Evolutionary conservation across 2,113 vertebrate species (phyloP), one percentile per base, ranked within the genome.

Genomic region (Larimichthys crocea): DNA sequence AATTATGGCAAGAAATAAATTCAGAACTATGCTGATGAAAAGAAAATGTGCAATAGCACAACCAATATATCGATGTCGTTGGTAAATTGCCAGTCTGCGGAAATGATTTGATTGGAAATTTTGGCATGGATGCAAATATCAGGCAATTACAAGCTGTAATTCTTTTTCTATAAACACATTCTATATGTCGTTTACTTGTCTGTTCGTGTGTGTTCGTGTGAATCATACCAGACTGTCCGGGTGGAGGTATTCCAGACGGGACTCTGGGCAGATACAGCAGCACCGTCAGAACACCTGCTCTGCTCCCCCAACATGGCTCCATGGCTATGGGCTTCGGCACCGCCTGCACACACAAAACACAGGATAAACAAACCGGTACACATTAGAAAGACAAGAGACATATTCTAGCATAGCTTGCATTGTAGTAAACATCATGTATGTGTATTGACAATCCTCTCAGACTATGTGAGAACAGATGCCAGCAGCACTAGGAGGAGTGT

Each of bases 201-300:
- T 19, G 49, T 72, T 17, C 67, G 44, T 74, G 57, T 73, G 69
- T 83, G 3, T 82, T 7, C 59, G 44, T 73, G 35, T 56, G 62
- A 50, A 17, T 76, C 80, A 0, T 92, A 94, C 92, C 92, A 65
- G 88, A 94, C 83, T 94, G 93, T 84, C 92, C 94, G 2, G 93
- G 93, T 42, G 90, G 92, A 42, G 91, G 90, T 19, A 81, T 82
- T 60, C 91, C 90, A 65, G 91, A 93, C 3, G 88, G 72, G 78
- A 90, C 74, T 89, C 90, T 86, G 76, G 93, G 93, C 50, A 94
- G 89, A 67, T 88, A 89, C 61, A 94, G 78, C 62, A 94, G 80
- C 60, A 94, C 87, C 3, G 91, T 94, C 78, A 94, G 86, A 29
- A 94, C 91, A 11, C 90, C 90, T n/a, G 90, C 91, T 82, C 82